These are phyloP conservation scores for Petrosia ficiformis DNA, from an alignment of 37 sponge, comb jelly and placozoan species.

Conservation along the genomic window DNA sequence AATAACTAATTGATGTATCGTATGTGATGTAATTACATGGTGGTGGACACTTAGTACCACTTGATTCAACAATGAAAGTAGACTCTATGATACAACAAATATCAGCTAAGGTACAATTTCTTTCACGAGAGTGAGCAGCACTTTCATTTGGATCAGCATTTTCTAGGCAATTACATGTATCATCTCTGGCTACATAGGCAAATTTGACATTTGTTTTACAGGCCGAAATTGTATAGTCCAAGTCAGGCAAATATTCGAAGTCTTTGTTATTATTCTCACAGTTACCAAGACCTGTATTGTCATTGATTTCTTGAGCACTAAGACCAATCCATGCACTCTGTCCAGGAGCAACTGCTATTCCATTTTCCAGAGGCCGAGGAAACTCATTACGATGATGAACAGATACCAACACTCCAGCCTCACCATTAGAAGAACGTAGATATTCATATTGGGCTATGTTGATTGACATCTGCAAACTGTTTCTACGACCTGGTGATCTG, in stretches of 20 bases:
- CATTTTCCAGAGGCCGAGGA: conserved; percentile 16
- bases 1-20: neutral
- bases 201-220: conserved; percentile 1
- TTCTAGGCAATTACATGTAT: neutral
- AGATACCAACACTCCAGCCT: conserved; percentile 8
- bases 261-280: neutral
- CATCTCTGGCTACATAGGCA: conserved; percentile 3
- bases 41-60: neutral
- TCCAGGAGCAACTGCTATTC: conserved; percentile 21
- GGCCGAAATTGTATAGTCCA: neutral
- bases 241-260: conserved; percentile 1
- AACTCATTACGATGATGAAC: conserved; percentile 5
- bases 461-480: conserved; percentile 14
- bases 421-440: neutral
- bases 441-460: conserved; percentile 26
- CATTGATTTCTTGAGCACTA: neutral
- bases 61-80: neutral
- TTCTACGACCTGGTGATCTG: conserved; percentile 7
- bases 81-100: neutral
- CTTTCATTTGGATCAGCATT: neutral
- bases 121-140: neutral
- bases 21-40: neutral
- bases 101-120: neutral
- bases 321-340: neutral
- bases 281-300: neutral